Percentiles rank a stretch among this genome's conserved stretches.
Conservation (phyloP, 2,113 vertebrate genomes). For the Syrrhaptes paradoxus region DNA sequence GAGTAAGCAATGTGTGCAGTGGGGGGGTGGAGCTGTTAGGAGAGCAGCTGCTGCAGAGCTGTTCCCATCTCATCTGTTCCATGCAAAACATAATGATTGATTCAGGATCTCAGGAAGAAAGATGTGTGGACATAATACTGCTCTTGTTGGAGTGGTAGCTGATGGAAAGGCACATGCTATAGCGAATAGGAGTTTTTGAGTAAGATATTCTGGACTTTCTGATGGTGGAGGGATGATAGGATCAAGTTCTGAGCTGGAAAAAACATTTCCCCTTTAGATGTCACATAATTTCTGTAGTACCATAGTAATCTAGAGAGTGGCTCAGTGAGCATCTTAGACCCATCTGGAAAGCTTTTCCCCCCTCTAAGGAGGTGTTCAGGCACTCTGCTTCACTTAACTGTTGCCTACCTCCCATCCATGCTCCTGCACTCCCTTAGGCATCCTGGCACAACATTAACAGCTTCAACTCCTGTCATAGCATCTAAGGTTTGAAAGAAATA, state of each 20-base stretch:
- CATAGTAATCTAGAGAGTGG: not conserved
- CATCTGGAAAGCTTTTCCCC: not conserved
- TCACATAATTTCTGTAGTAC: not conserved
- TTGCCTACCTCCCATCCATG: accelerated
- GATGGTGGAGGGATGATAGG: not conserved
- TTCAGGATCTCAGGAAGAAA: not conserved
- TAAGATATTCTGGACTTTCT: not conserved
- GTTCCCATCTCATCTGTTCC: not conserved
- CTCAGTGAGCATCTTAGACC: not conserved
- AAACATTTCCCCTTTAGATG: not conserved
- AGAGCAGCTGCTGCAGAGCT: not conserved
- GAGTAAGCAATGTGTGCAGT: accelerated
- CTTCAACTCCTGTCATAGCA: not conserved
- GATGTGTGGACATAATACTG: not conserved
- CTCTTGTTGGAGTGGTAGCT: not conserved
- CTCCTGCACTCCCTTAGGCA: not conserved
- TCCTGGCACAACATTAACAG: not conserved
- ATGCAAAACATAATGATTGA: not conserved
- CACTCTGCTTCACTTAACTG: not conserved
- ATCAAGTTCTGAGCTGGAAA: not conserved
- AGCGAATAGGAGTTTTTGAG: not conserved
- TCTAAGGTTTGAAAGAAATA: not conserved
- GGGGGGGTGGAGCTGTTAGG: not conserved
- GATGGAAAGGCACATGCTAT: not conserved
- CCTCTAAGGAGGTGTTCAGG: not conserved